Percentiles rank a stretch among this genome's conserved stretches.
phyloP scores from a whole-genome alignment of 1,140 invertebrate species.

The Drosophila parabipectinata region DNA sequence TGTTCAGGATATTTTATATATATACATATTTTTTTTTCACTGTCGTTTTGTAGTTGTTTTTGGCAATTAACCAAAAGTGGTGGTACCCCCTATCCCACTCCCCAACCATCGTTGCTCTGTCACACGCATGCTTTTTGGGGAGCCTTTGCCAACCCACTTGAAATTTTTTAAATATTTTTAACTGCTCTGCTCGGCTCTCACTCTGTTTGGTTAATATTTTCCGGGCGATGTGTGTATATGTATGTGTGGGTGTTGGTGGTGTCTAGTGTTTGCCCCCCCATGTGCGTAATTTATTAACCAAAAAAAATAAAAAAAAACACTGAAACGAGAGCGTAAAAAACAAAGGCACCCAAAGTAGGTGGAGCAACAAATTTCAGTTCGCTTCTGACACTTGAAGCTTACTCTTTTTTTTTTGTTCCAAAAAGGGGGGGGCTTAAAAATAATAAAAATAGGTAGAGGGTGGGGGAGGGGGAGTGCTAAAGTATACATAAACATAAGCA shows the following conservation, averaged over 20 bases:
- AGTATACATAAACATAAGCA: slow-evolving; percentile 17
- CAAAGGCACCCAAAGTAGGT: slow-evolving; percentile 52
- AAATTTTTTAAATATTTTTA: slow-evolving; percentile 80
- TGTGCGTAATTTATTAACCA: slow-evolving; percentile 80
- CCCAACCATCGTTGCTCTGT: slow-evolving; percentile 19
- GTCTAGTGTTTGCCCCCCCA: slow-evolving; percentile 58
- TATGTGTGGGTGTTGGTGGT: slow-evolving; percentile 21
- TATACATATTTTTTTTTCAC: slow-evolving; percentile 17
- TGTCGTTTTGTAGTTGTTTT: slow-evolving; percentile 76
- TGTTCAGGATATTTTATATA: background rate
- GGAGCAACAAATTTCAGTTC: slow-evolving; percentile 62
- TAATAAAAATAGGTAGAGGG: background rate
- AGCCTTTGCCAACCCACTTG: slow-evolving; percentile 44
- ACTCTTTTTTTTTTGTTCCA: slow-evolving; percentile 38
- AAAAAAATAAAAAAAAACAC: slow-evolving; percentile 41
- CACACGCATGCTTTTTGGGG: slow-evolving; percentile 54
- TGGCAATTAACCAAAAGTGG: slow-evolving; percentile 79
- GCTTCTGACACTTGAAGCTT: slow-evolving; percentile 61
- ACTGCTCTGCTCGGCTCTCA: slow-evolving; percentile 61
- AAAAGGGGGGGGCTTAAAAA: background rate
- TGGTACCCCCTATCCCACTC: slow-evolving; percentile 6
- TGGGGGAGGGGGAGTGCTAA: background rate
- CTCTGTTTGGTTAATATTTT: slow-evolving; percentile 81
- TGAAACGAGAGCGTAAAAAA: slow-evolving; percentile 27
- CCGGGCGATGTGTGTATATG: slow-evolving; percentile 24